Percentiles rank a stretch among this genome's conserved stretches.
phyloP scores from a whole-genome alignment of 2,888 invertebrate species.

The Drosophila kambysellisi region DNA sequence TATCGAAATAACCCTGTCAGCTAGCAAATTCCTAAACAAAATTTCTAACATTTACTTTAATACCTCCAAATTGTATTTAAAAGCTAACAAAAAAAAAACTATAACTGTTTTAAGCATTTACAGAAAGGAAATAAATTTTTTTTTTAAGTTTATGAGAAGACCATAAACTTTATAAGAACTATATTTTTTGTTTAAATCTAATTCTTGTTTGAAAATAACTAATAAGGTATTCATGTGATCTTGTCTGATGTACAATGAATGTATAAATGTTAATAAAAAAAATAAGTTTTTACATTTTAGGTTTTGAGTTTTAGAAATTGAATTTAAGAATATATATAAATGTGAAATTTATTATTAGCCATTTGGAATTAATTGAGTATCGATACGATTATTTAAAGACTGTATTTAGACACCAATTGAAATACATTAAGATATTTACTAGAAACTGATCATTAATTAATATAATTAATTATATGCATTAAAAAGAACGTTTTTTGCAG shows the following conservation, averaged over 20 bases:
- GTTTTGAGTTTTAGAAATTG: conserved; percentile 20
- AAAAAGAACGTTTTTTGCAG: conserved; percentile 52
- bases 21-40: background rate
- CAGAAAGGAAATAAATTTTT: background rate
- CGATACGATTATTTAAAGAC: conserved; percentile 40
- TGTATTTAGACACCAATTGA: conserved; percentile 58
- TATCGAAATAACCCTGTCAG: background rate
- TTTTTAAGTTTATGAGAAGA: too few relatives aligned
- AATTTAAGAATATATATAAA: conserved; percentile 19
- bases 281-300: background rate
- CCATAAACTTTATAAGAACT: background rate
- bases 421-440: conserved; percentile 54
- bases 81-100: background rate
- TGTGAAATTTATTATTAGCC: conserved; percentile 13
- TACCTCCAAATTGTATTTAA: background rate
- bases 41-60: background rate
- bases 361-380: conserved; percentile 40
- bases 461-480: conserved; percentile 42
- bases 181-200: background rate
- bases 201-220: background rate
- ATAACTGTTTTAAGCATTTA: too few relatives aligned
- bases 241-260: conserved; percentile 36
- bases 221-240: background rate
- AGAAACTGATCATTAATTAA: conserved; percentile 47
- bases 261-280: conserved; percentile 19